phyloP scores from a whole-genome alignment of 2,113 vertebrate genomes.

The Cinclus mexicanus region DNA sequence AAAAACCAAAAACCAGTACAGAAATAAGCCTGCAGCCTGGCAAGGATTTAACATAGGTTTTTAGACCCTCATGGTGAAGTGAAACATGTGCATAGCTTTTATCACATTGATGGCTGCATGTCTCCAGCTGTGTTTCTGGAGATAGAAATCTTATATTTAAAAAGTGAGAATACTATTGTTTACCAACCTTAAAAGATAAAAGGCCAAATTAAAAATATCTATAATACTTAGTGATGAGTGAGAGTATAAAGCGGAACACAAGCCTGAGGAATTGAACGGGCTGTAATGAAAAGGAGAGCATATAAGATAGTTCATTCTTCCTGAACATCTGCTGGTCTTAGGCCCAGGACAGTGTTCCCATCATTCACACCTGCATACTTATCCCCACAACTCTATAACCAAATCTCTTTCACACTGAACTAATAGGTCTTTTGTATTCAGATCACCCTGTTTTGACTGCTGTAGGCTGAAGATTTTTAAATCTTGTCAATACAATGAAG shows the following conservation, averaged over 20 bases:
- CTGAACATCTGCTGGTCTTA: background rate
- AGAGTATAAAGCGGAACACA: background rate
- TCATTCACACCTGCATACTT: background rate
- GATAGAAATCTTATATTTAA: background rate
- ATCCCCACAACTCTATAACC: background rate
- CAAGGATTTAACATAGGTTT: background rate
- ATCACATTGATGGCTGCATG: background rate
- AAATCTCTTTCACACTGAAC: background rate
- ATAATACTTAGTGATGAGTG: background rate
- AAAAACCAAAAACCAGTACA: background rate
- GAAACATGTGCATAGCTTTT: background rate
- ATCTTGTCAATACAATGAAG: constrained; percentile 19
- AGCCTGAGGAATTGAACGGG: background rate
- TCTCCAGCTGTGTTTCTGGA: background rate
- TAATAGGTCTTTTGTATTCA: constrained; percentile 9
- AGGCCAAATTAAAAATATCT: background rate
- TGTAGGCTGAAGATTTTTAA: background rate
- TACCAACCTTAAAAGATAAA: background rate
- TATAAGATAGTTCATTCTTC: background rate
- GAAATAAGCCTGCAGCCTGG: background rate
- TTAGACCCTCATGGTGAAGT: background rate
- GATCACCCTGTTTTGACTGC: constrained; percentile 2
- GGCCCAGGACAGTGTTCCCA: background rate
- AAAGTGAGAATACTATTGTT: background rate
- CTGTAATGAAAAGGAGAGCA: background rate